A percentile compares a stretch with the other conserved stretches of the same genome.
Conservation (phyloP, 2,888 invertebrate genomes). For the Conistra vaccinii region DNA sequence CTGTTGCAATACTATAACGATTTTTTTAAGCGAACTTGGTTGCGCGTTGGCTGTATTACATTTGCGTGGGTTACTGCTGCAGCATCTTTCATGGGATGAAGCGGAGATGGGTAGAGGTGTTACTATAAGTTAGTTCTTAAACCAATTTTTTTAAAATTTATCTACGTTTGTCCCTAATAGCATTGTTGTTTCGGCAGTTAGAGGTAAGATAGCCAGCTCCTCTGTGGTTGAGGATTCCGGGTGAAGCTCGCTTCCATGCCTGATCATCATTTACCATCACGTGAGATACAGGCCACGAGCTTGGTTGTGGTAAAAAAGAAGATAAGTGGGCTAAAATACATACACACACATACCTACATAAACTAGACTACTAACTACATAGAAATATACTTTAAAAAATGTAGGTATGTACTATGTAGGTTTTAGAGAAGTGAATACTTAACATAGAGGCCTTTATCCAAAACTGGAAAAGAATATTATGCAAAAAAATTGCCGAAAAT, state of each 20-base stretch:
- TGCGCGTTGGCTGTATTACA: background rate
- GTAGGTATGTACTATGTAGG: no score
- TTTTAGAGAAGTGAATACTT: background rate
- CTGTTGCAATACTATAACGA: constrained; percentile 66
- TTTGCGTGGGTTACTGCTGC: background rate
- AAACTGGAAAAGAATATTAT: no score
- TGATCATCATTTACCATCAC: no score
- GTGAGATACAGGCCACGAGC: no score
- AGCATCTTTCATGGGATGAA: background rate
- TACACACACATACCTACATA: background rate
- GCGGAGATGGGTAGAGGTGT: background rate
- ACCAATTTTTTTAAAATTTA: background rate
- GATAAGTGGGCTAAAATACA: background rate
- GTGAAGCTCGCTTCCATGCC: no score
- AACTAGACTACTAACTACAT: background rate
- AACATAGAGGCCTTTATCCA: background rate
- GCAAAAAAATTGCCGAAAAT: background rate
- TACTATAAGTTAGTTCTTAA: background rate
- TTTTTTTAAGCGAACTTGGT: constrained; percentile 17
- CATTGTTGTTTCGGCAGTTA: no score
- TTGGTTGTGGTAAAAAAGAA: no score
- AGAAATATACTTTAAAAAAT: background rate
- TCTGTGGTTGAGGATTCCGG: no score
- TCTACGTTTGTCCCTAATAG: no score
- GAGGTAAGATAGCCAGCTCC: no score